Evolutionary conservation across 1,140 invertebrate genomes (phyloP).

Genomic region (Drosophila pseudoobscura): DNA sequence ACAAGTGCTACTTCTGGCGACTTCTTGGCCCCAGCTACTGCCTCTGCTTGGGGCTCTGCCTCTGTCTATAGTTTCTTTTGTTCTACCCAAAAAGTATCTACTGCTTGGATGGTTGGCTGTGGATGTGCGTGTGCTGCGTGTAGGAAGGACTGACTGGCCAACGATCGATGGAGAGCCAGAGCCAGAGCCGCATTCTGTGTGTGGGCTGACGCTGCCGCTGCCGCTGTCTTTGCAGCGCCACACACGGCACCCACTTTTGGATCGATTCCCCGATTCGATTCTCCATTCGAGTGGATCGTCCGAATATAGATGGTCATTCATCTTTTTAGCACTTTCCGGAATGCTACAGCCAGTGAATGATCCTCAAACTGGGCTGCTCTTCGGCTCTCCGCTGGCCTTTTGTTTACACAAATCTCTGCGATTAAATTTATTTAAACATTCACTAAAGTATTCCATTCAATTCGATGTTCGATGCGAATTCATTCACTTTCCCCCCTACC

Average conservation of each 20-base stretch:
- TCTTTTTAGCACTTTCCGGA: conserved; percentile 3
- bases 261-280: background rate
- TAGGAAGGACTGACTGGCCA: conserved; percentile 58
- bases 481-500: conserved; percentile 32
- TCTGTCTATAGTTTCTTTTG: conserved; percentile 44
- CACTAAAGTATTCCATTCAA: conserved; percentile 66
- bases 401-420: conserved; percentile 65
- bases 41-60: conserved; percentile 7
- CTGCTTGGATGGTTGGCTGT: background rate
- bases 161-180: conserved; percentile 44
- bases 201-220: conserved; percentile 31
- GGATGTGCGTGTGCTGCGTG: conserved; percentile 39
- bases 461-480: conserved; percentile 19
- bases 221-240: conserved; percentile 23
- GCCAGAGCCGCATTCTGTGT: conserved; percentile 29
- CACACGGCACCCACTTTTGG: conserved; percentile 38
- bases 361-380: conserved; percentile 12
- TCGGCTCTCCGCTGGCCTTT: conserved; percentile 58
- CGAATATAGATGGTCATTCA: too few relatives aligned
- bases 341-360: background rate
- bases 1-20: conserved; percentile 68
- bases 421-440: conserved; percentile 74
- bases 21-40: conserved; percentile 43
- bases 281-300: conserved; percentile 8
- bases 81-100: conserved; percentile 14